Percentiles rank a stretch among this genome's conserved stretches.
These are phyloP conservation scores for Caligus rogercresseyi DNA, from an alignment of 1,140 invertebrate genomes.

Conservation along the genomic window DNA sequence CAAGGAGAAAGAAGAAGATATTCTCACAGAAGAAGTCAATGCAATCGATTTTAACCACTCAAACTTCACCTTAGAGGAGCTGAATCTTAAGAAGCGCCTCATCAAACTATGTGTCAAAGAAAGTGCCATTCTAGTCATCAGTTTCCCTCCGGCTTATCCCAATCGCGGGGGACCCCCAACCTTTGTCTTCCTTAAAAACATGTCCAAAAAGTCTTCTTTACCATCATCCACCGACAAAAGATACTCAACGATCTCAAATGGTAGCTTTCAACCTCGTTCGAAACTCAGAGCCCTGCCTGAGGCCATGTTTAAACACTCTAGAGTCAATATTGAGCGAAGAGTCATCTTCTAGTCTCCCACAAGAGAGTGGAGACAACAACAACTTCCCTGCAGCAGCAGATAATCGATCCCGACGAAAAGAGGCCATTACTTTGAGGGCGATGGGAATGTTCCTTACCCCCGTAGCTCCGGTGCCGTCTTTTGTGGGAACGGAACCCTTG, in stretches of 20 bases:
- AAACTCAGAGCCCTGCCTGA: not conserved
- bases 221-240: no score
- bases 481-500: not conserved
- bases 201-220: no score
- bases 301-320: not conserved
- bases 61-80: not conserved
- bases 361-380: not conserved
- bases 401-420: not conserved
- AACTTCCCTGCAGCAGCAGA: not conserved
- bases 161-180: not conserved
- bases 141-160: not conserved
- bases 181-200: not conserved
- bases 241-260: not conserved
- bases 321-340: not conserved
- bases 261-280: not conserved
- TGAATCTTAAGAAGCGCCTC: not conserved
- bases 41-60: not conserved
- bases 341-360: not conserved
- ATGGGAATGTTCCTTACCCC: slow-evolving; percentile 2
- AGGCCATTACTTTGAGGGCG: not conserved
- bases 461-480: not conserved
- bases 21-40: not conserved
- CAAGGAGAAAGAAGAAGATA: not conserved
- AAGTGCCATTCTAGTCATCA: not conserved
- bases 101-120: not conserved